Conservation (phyloP, 1,140 invertebrate species). For the Drosophila pachea region DNA sequence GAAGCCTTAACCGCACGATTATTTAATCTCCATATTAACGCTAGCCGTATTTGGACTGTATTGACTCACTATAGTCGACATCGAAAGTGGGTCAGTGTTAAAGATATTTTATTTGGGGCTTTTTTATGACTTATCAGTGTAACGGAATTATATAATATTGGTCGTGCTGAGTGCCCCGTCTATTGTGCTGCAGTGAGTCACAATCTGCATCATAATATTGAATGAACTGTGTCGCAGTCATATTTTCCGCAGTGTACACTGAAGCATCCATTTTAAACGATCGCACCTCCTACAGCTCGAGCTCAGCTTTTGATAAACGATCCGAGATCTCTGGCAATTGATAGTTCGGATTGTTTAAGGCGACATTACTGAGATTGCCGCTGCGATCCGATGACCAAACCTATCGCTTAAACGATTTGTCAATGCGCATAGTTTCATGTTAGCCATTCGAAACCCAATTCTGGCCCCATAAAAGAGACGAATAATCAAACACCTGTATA, state of each 20-base stretch:
- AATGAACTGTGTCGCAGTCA: not conserved
- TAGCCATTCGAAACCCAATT: constrained; percentile 32
- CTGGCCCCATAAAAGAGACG: constrained; percentile 32
- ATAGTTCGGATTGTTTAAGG: constrained; percentile 29
- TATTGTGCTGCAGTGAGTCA: constrained; percentile 48
- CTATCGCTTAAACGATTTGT: constrained; percentile 26
- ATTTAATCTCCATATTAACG: constrained; percentile 75
- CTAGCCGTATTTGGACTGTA: constrained; percentile 52
- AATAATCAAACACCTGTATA: constrained; percentile 43
- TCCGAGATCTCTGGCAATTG: constrained; percentile 28
- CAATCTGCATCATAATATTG: constrained; percentile 19
- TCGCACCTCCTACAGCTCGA: constrained; percentile 4
- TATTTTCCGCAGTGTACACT: constrained; percentile 17
- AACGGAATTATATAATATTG: constrained; percentile 61
- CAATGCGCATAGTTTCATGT: constrained; percentile 13
- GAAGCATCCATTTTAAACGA: constrained; percentile 4
- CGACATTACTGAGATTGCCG: constrained; percentile 24
- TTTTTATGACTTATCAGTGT: constrained; percentile 69
- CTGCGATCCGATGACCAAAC: constrained; percentile 30
- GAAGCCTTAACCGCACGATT: constrained; percentile 47
- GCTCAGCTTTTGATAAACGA: constrained; percentile 22
- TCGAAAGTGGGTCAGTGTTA: constrained; percentile 73
- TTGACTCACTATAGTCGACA: constrained; percentile 66
- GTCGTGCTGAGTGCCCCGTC: constrained; percentile 40
- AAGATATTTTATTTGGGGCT: constrained; percentile 61